A percentile compares a stretch with the other conserved stretches of the same genome.
Evolutionary conservation across 2,888 invertebrate species (phyloP).

Genomic region (Andricus quercusramuli): DNA sequence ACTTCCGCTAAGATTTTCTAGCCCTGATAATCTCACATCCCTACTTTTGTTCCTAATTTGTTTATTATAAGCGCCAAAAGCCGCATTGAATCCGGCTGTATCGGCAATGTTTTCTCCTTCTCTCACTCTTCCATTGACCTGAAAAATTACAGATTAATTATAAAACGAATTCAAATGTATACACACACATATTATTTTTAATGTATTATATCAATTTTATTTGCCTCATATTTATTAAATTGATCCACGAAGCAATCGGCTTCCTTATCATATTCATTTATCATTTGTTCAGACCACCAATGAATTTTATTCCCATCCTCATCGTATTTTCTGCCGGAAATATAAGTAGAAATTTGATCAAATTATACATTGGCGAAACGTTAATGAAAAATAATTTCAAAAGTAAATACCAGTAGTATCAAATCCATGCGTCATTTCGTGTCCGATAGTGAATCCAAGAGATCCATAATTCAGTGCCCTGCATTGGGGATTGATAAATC

Average conservation of each 20-base stretch:
- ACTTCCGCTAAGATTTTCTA: constrained; percentile 82
- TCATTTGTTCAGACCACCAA: constrained; percentile 86
- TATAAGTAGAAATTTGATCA: neutral
- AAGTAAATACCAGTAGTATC: constrained; percentile 48
- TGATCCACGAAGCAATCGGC: constrained; percentile 85
- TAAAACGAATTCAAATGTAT: neutral
- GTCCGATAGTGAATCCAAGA: constrained; percentile 49
- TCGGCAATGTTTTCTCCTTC: constrained; percentile 93
- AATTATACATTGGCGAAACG: neutral
- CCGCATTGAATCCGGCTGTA: constrained; percentile 89
- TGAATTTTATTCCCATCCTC: constrained; percentile 87
- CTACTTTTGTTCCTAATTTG: constrained; percentile 49
- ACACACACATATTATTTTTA: too few species aligned
- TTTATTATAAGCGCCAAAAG: constrained; percentile 82
- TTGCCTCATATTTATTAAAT: constrained; percentile 80
- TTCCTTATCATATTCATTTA: constrained; percentile 82
- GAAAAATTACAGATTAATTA: neutral
- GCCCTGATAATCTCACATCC: constrained; percentile 81
- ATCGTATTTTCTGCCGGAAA: constrained; percentile 87
- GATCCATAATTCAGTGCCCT: constrained; percentile 50
- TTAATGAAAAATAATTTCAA: neutral
- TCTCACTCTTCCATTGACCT: constrained; percentile 85
- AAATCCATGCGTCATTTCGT: constrained; percentile 53
- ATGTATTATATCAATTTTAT: constrained; percentile 50
- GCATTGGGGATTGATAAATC: too few species aligned